Evolutionary conservation across 1,140 invertebrate species (phyloP), one percentile per base, ranked within the genome.

Genomic region (Habropoda laboriosa): DNA sequence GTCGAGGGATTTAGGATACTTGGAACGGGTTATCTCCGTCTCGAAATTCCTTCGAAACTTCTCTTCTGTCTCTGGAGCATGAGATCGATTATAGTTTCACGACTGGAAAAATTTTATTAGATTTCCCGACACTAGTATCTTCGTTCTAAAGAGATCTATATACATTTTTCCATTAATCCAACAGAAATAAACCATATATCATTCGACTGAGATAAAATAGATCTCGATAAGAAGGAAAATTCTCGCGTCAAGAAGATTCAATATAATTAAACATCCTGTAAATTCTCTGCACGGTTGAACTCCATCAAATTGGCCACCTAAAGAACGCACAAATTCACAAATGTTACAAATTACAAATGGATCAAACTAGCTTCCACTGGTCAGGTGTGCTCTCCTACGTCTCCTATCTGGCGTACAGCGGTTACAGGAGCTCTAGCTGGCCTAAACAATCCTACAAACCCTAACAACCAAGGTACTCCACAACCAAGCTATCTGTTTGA

Each of bases 341-440:
- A 24, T 1, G 1, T 3, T 1, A 6, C 2, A 30, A 5, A 27
- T 24, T 47, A n/a, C 10, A 30, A 24, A 24, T 24, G 4, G 32
- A 16, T 2, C 13, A 24, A 21, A 4, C 18, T 73, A 38, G 47
- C 30, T 24, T 18, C 16, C 35, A 45, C 12, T 16, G 0, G 55
- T n/a, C 3, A 51, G 24, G 16, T 4, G 32, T 27, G 7, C 24
- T 12, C 35, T 45, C 10, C 57, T 51, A 51, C 21, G 12, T 24
- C 32, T 30, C 1, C n/a, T 18, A 38, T 27, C 68, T 53, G 68
- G 68, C 67, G 38, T 71, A 78, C 75, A 40, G 75, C 58, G 45
- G 30, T 21, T 82, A 85, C 76, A 21, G 79, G 81, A 83, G 75
- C 84, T 83, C 30, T 79, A 66, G 16, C 66, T 78, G 60, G 66